These are phyloP conservation scores for Acronicta psi DNA, from an alignment of 2,888 invertebrate species.

Conservation along the genomic window DNA sequence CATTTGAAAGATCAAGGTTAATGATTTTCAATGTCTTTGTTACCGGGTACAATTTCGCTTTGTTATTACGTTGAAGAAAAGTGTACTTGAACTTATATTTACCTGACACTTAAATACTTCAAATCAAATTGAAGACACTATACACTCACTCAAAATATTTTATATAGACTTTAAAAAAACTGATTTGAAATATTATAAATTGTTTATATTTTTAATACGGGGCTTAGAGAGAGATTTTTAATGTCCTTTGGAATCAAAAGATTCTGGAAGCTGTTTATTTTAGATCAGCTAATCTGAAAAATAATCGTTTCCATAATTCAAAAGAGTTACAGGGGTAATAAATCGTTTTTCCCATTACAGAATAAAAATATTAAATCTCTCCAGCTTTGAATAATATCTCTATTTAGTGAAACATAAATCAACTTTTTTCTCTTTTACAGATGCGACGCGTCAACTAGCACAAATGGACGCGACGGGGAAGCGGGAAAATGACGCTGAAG, in stretches of 20 bases:
- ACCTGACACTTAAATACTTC: too few relatives aligned
- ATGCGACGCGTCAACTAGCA: slow-evolving; percentile 43
- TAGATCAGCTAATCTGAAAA: slow-evolving; percentile 23
- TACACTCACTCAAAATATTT: too few relatives aligned
- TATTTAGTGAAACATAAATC: slow-evolving; percentile 38
- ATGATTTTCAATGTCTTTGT: slow-evolving; percentile 5
- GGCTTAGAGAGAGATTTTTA: slow-evolving; percentile 5
- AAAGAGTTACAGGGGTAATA: slow-evolving; percentile 21
- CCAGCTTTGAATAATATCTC: slow-evolving; percentile 44
- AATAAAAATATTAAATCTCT: slow-evolving; percentile 30
- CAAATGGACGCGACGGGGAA: slow-evolving; percentile 46
- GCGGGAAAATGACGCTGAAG: slow-evolving; percentile 42
- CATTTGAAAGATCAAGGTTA: slow-evolving; percentile 24
- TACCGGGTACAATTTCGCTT: neutral
- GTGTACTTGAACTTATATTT: too few relatives aligned
- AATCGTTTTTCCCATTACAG: slow-evolving; percentile 36
- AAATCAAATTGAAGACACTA: too few relatives aligned
- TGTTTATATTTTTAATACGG: too few relatives aligned
- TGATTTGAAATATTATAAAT: too few relatives aligned
- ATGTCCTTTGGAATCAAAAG: slow-evolving; percentile 15
- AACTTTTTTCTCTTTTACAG: slow-evolving; percentile 55
- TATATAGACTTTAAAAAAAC: too few relatives aligned
- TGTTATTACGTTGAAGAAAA: neutral
- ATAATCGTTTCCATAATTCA: slow-evolving; percentile 6
- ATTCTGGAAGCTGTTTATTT: slow-evolving; percentile 19